These are phyloP conservation scores for Coremacera marginata DNA, from an alignment of 2,888 invertebrate species.

Conservation along the genomic window DNA sequence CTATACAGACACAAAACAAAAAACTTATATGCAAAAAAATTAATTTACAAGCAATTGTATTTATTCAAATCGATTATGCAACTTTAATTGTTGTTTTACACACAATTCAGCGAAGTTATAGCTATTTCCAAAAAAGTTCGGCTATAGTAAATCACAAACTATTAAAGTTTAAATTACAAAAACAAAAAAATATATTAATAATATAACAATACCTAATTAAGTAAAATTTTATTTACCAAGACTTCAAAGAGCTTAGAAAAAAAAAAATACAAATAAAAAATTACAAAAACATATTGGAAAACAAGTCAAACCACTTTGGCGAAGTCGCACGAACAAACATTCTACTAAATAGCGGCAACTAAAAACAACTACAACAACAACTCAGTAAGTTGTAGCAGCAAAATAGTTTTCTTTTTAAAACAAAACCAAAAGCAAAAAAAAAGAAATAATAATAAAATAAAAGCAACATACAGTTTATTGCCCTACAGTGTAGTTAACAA, in stretches of 20 bases:
- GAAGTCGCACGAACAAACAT: constrained; percentile 56
- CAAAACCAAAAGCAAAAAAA: constrained; percentile 9
- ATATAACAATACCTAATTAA: constrained; percentile 13
- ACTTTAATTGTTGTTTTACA: too few species aligned
- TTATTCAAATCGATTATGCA: too few species aligned
- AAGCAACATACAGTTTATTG: neutral
- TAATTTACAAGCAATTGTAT: too few species aligned
- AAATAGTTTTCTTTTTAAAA: neutral
- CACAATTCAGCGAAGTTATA: too few species aligned
- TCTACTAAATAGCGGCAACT: neutral
- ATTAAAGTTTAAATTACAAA: neutral
- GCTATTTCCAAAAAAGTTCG: too few species aligned
- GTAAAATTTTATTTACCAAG: constrained; percentile 32
- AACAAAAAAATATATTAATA: neutral
- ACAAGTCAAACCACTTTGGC: constrained; percentile 65
- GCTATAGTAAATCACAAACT: too few species aligned
- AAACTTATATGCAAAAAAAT: too few species aligned
- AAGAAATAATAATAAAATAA: constrained; percentile 10
- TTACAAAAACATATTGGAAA: constrained; percentile 46
- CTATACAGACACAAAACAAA: too few species aligned
- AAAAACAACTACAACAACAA: constrained; percentile 17
- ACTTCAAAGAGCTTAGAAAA: constrained; percentile 43
- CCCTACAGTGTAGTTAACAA: neutral
- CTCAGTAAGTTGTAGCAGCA: constrained; percentile 14
- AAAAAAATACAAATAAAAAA: constrained; percentile 13